Evolutionary conservation across 2,888 invertebrate species (phyloP), one percentile per base, ranked within the genome.

Genomic region (Ethmia dodecea): DNA sequence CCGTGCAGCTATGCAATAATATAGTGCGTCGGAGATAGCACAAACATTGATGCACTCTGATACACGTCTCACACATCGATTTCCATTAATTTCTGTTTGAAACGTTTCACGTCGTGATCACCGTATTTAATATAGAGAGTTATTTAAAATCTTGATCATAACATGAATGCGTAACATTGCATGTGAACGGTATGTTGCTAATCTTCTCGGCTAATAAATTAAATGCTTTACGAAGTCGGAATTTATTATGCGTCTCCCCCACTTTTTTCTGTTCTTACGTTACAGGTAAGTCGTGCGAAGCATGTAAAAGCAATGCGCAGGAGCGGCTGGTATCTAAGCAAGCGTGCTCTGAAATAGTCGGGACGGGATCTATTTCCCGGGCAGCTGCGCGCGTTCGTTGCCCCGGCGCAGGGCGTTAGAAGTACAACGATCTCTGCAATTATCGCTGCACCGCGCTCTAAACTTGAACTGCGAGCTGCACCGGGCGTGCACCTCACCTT

Each of bases 381-480:
- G 80, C 84, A 83, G 84, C 83, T 84, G 84, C 74, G 63, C 55
- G 77, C 78, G 84, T 77, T 75, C 83, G 72, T 83, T 84, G 81
- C 81, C 80, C 84, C 70, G 63, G 55, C 66, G 61, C 63, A 69
- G 76, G 72, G 78, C 78, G 75, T 81, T 83, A 83, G 83, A 83
- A 80, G 81, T 81, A 73, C 81, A 79, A 77, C 78, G 84, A 73
- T 80, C 80, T 76, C 71, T 67, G 69, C 79, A 74, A 74, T 76
- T 73, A 77, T 69, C 63, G 65, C 56, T 56, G 60, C 60, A 59
- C 46, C 43, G 68, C 59, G 64, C 76, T 62, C 60, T 80, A 79
- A 81, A 83, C 81, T 80, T 81, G 80, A 81, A 81, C 80, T 76
- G 70, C 66, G 60, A 37, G 73, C 71, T 66, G 69, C 64, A 59